Evolutionary conservation across 2,888 invertebrate species (phyloP).

Genomic region (Pyralis farinalis): DNA sequence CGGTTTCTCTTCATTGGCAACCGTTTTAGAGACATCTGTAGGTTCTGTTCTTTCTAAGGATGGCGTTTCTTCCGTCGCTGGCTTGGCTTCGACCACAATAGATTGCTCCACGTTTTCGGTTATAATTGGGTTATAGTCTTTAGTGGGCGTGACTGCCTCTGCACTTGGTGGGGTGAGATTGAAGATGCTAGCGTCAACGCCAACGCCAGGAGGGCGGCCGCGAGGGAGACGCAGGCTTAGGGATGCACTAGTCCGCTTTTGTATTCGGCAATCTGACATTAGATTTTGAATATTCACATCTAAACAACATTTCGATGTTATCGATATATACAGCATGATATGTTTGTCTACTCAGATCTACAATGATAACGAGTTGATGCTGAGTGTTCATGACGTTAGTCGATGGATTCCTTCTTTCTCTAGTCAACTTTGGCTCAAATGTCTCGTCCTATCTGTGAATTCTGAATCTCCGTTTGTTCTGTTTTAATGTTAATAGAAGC

Average conservation of each 20-base stretch:
- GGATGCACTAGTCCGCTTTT: constrained; percentile 68
- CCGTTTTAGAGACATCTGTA: constrained; percentile 9
- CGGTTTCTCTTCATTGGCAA: constrained; percentile 14
- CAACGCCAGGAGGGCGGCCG: constrained; percentile 64
- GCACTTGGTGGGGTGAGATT: constrained; percentile 74
- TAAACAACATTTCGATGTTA: background rate
- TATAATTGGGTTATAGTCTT: constrained; percentile 28
- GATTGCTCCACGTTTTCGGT: constrained; percentile 12
- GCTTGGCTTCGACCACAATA: constrained; percentile 29
- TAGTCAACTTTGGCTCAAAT: too few species aligned
- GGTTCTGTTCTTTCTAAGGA: constrained; percentile 12
- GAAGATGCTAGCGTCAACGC: constrained; percentile 60
- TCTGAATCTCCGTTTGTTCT: constrained; percentile 8
- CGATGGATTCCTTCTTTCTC: too few species aligned
- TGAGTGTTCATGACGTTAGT: too few species aligned
- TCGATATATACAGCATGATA: background rate
- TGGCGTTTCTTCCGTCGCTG: constrained; percentile 24
- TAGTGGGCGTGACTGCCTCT: constrained; percentile 58
- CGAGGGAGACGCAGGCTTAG: constrained; percentile 66
- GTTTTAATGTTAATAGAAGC: constrained; percentile 30
- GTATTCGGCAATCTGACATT: constrained; percentile 74
- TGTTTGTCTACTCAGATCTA: too few species aligned
- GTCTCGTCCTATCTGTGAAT: too few species aligned
- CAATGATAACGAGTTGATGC: too few species aligned
- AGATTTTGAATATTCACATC: constrained; percentile 23